Base-by-base conservation (phyloP, 2,113 vertebrate species). In the Carassius carassius region DNA sequence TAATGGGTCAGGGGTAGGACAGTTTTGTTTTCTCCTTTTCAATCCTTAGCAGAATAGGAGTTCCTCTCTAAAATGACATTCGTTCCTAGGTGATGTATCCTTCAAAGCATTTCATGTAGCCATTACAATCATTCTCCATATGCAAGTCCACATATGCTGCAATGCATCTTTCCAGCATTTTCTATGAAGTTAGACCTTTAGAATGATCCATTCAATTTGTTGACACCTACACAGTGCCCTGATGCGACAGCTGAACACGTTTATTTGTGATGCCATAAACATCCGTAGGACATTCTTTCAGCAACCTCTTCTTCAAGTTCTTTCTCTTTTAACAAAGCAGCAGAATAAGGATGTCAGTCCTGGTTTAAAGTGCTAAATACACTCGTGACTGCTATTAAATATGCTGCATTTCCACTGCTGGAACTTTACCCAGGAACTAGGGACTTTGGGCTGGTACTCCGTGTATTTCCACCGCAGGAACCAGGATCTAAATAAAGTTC, bases 1-100 rank as follows among this genome's bases (percentile, higher is more conserved):
- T 62, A 21, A 16, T 77, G 74, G 90, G 90, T 94, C 90, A 91
- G 86, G 85, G 87, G 88, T 84, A 51, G 35, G 60, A 75, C 3
- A 56, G 58, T 85, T 87, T 92, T 85, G 87, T 90, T 91, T 90
- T 87, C 58, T 72, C 25, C 29, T 82, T 78, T 65, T 19, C 35
- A 58, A 88, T 78, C 70, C 88, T 86, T 80, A 54, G 41, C 84
- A 84, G 88, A 78, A 80, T 60, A 29, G 63, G 86, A 78, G 65
- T 41, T 78, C 49, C 10, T 10, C 47, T 75, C 29, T 60, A 35
- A 67, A 85, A 21, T 25, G 54, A 62, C 65, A 80, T 69, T 77
- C 5, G 37, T 32, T 77, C 72, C 65, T n/a, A 19, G 63, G 29
- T 73, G 56, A 44, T 44, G 54, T 13, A 51, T 41, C 37, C 44